phyloP scores from a whole-genome alignment of 64 coral and sea anemone genomes.

The Dendronephthya gigantea region DNA sequence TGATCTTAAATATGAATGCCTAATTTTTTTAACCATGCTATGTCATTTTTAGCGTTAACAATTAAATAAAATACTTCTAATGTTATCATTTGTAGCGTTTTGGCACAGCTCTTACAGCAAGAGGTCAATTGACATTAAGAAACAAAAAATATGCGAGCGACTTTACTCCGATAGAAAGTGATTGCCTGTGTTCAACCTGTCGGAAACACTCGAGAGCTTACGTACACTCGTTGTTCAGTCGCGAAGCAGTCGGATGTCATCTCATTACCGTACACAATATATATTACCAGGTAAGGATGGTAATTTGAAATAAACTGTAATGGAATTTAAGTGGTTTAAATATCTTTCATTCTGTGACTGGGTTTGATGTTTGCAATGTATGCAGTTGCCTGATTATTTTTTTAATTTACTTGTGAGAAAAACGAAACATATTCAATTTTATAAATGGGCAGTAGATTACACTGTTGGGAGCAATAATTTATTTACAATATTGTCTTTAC shows the following conservation, averaged over 20 bases:
- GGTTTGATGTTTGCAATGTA: too few relatives aligned
- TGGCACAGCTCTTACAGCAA: not conserved
- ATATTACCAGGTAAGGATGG: not conserved
- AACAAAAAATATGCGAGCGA: not conserved
- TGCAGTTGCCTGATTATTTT: too few relatives aligned
- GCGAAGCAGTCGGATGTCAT: slow-evolving; percentile 3
- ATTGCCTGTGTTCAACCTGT: slow-evolving; percentile 5
- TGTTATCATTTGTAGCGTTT: not conserved
- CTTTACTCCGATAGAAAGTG: not conserved
- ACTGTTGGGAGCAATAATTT: not conserved
- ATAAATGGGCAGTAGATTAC: too few relatives aligned
- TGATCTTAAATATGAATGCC: too few relatives aligned
- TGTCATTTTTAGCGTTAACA: too few relatives aligned
- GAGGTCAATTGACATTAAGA: not conserved
- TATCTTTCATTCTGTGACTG: too few relatives aligned
- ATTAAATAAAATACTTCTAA: too few relatives aligned
- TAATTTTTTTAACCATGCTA: too few relatives aligned
- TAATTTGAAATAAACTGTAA: too few relatives aligned
- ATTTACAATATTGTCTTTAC: too few relatives aligned
- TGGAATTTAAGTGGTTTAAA: not conserved
- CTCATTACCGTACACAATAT: slow-evolving; percentile 11
- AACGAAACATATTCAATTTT: too few relatives aligned
- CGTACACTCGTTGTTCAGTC: not conserved
- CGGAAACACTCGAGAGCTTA: not conserved
- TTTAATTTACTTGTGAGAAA: too few relatives aligned